phyloP scores from a whole-genome alignment of 53 echinoderm and acorn worm genomes.

The Holothuria scabra region DNA sequence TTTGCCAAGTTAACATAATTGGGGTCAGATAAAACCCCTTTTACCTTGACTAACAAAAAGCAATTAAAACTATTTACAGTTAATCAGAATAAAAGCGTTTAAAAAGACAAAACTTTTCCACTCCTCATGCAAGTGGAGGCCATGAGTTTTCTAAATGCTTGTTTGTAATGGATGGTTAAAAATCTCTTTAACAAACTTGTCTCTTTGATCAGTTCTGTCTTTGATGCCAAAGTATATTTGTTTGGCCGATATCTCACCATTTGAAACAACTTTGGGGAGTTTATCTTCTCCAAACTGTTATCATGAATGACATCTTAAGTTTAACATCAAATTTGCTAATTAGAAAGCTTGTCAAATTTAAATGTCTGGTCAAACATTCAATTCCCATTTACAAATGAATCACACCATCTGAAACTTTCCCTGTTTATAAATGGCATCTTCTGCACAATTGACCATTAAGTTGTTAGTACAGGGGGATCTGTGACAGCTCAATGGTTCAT shows the following conservation, averaged over 20 bases:
- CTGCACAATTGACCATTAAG: too few relatives aligned
- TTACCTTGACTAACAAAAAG: too few relatives aligned
- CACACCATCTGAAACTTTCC: conserved; percentile 1
- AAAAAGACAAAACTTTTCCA: conserved; percentile 26
- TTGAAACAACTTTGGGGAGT: conserved; percentile 4
- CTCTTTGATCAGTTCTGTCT: background rate
- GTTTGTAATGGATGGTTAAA: conserved; percentile 10
- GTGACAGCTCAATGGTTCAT: too few relatives aligned
- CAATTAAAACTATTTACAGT: conserved; percentile 19
- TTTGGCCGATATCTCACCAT: conserved; percentile 28
- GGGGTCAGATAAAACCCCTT: too few relatives aligned
- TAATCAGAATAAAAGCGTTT: conserved; percentile 31
- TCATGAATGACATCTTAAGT: conserved; percentile 31
- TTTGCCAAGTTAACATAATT: too few relatives aligned
- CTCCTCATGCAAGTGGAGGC: conserved; percentile 2
- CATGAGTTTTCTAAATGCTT: background rate
- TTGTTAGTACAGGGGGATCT: too few relatives aligned
- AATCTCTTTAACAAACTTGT: conserved; percentile 33
- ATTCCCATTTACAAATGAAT: conserved; percentile 38
- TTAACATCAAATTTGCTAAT: conserved; percentile 44
- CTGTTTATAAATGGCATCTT: too few relatives aligned
- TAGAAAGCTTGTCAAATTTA: conserved; percentile 33
- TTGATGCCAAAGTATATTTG: conserved; percentile 14
- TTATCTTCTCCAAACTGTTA: conserved; percentile 39
- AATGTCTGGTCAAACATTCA: conserved; percentile 34